phyloP scores from a whole-genome alignment of 1,140 invertebrate species.

The Cylas formicarius region DNA sequence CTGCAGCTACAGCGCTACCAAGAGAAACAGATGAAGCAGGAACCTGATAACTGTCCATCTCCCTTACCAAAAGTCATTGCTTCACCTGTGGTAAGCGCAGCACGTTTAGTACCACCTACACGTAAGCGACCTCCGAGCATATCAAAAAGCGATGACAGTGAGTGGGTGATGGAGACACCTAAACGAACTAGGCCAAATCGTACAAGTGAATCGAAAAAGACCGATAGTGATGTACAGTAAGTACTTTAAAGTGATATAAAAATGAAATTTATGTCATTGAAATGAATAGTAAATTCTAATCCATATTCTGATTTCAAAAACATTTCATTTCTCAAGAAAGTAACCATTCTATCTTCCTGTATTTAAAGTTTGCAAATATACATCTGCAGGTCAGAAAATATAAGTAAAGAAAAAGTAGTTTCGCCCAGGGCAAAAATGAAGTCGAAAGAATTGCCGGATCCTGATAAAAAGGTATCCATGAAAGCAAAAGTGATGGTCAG shows the following conservation, averaged over 20 bases:
- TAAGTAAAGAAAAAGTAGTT: conserved; percentile 30
- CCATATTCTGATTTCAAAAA: no score
- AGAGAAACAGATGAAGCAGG: conserved; percentile 66
- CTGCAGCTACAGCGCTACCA: conserved; percentile 81
- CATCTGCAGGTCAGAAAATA: conserved; percentile 26
- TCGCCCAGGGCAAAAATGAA: conserved; percentile 33
- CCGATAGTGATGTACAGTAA: conserved; percentile 30
- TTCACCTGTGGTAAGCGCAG: conserved; percentile 25
- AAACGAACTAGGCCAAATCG: conserved; percentile 39
- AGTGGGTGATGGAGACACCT: conserved; percentile 53
- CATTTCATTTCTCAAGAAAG: no score
- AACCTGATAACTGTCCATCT: conserved; percentile 35
- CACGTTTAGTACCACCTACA: conserved; percentile 12
- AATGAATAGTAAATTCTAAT: no score
- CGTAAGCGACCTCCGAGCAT: conserved; percentile 35
- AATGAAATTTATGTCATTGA: no score
- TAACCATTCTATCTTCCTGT: no score
- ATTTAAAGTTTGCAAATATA: no score
- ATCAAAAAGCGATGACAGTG: conserved; percentile 45
- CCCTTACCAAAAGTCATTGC: conserved; percentile 25
- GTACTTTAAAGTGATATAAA: no score
- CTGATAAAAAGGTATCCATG: conserved; percentile 48
- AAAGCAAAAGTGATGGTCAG: conserved; percentile 56
- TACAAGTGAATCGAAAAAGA: conserved; percentile 28
- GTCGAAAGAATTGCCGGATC: conserved; percentile 43